A percentile compares a stretch with the other conserved stretches of the same genome.
Conservation (phyloP, 2,113 vertebrate genomes). For the Ceyx cyanopectus region DNA sequence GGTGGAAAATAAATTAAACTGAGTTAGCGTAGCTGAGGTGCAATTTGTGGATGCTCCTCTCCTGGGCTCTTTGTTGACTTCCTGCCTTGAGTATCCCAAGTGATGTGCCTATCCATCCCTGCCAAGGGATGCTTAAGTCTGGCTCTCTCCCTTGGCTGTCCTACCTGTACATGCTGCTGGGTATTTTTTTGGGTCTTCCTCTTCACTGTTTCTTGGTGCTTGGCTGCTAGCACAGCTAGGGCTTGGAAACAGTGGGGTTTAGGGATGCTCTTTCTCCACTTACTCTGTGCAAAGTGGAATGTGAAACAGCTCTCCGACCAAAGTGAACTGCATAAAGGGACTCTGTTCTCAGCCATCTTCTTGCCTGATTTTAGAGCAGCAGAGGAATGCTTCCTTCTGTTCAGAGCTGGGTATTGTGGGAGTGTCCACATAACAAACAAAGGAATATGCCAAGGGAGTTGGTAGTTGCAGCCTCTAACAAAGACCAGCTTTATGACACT, state of each 20-base stretch:
- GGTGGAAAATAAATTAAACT: neutral
- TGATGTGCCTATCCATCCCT: neutral
- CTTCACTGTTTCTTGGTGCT: neutral
- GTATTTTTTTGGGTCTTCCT: neutral
- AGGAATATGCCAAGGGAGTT: neutral
- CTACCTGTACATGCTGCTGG: neutral
- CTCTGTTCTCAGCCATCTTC: neutral
- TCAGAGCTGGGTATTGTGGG: slow-evolving; percentile 24
- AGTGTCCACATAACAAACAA: neutral
- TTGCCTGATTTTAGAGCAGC: neutral
- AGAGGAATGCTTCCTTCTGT: slow-evolving; percentile 34
- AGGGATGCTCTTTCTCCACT: neutral
- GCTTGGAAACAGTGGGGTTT: neutral
- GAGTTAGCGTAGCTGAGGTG: neutral
- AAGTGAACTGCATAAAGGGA: slow-evolving; percentile 35
- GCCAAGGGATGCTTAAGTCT: fast-evolving
- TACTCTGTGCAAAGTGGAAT: neutral
- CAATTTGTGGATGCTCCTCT: neutral
- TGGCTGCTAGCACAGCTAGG: neutral
- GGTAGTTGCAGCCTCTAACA: slow-evolving; percentile 10
- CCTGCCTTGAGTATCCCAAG: neutral
- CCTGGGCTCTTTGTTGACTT: neutral
- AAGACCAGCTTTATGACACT: slow-evolving; percentile 31
- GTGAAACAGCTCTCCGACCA: neutral
- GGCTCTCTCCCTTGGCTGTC: neutral